phyloP scores from a whole-genome alignment of 2,797 vertebrate species.

The Siniperca undulata region DNA sequence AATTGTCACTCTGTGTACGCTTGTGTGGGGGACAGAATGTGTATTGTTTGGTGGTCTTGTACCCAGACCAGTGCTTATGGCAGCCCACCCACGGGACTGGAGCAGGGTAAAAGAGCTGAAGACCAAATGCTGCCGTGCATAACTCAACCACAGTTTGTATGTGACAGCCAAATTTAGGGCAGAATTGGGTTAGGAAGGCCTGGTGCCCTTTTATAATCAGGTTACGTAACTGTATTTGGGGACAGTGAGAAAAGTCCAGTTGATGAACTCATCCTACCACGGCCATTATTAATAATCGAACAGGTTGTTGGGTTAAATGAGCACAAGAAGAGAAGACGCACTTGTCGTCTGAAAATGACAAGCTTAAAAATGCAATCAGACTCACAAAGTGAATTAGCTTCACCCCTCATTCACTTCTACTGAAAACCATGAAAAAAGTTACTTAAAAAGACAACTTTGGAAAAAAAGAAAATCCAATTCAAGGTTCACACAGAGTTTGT shows the following conservation, averaged over 20 bases:
- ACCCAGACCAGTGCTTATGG: constrained; percentile 34
- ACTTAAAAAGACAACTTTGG: neutral
- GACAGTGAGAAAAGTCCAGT: neutral
- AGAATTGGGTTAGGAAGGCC: constrained; percentile 31
- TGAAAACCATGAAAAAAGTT: neutral
- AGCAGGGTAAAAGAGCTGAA: constrained; percentile 21
- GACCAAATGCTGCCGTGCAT: constrained; percentile 18
- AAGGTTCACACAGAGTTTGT: neutral
- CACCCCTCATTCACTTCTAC: neutral
- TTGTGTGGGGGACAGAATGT: constrained; percentile 52
- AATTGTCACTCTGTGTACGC: constrained; percentile 46
- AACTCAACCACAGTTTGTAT: constrained; percentile 9
- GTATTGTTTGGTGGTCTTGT: constrained; percentile 67
- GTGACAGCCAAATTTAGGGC: neutral
- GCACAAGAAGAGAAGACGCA: neutral
- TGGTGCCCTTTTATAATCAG: constrained; percentile 12
- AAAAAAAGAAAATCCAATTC: neutral
- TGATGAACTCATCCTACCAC: constrained; percentile 17
- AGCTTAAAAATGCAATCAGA: neutral
- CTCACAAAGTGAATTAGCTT: neutral
- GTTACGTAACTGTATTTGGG: constrained; percentile 22
- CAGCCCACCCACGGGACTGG: constrained; percentile 25
- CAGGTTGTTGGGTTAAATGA: constrained; percentile 23
- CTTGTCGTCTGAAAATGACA: neutral
- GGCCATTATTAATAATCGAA: constrained; percentile 36